These are phyloP conservation scores for Adelosebastes latens DNA, from an alignment of 2,797 vertebrate genomes.

Conservation along the genomic window DNA sequence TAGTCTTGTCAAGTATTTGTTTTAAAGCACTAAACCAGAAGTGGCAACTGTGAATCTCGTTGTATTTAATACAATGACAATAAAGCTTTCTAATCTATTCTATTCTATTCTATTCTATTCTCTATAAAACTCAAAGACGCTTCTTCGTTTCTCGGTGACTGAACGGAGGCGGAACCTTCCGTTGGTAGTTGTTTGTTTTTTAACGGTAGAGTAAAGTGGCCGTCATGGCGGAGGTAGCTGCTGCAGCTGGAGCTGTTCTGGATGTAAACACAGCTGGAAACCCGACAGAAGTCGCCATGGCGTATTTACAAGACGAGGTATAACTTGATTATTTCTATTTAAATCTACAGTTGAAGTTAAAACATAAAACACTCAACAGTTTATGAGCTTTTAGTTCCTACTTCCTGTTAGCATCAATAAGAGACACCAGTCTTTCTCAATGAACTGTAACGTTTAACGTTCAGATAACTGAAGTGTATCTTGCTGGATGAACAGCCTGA, in stretches of 20 bases:
- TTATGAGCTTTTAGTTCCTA: fast-evolving
- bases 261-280: conserved; percentile 59
- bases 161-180: not conserved
- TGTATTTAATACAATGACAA: too few species aligned
- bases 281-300: conserved; percentile 68
- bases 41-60: too few species aligned
- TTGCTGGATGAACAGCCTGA: not conserved
- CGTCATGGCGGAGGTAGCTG: conserved; percentile 76
- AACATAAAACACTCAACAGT: not conserved
- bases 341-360: fast-evolving
- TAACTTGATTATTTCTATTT: fast-evolving
- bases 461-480: not conserved
- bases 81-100: too few species aligned
- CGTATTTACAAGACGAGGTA: conserved; percentile 82
- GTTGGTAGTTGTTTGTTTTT: not conserved
- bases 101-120: too few species aligned
- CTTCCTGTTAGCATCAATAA: not conserved
- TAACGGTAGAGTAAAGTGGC: conserved; percentile 3
- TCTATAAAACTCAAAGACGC: not conserved
- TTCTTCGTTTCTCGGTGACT: not conserved
- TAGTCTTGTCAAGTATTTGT: too few species aligned
- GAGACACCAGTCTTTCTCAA: not conserved
- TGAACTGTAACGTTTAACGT: not conserved
- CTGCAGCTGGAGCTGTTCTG: conserved; percentile 16
- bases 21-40: too few species aligned